phyloP scores from a whole-genome alignment of 1,140 invertebrate species.

The Apocrypta bakeri region DNA sequence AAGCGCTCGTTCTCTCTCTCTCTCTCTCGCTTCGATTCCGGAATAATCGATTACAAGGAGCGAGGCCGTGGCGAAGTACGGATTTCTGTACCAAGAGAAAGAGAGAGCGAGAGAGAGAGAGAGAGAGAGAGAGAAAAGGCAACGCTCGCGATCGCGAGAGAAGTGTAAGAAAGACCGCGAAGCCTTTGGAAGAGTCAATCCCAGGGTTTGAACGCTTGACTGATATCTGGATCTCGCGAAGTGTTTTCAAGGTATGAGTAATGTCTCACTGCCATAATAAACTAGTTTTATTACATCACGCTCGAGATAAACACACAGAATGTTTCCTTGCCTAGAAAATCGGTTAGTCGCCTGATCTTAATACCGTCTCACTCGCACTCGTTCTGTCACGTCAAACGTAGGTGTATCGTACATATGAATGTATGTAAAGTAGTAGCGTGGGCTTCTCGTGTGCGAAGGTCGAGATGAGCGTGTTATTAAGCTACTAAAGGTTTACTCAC shows the following conservation, averaged over 20 bases:
- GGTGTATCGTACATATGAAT: not conserved
- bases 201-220: not conserved
- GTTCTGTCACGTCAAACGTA: not conserved
- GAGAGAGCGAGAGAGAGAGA: not conserved
- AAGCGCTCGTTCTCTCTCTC: conserved; percentile 22
- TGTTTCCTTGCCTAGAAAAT: no score
- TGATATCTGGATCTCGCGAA: not conserved
- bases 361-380: not conserved
- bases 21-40: conserved; percentile 30
- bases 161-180: no score
- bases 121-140: no score
- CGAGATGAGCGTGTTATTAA: not conserved
- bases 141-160: no score
- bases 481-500: conserved; percentile 8
- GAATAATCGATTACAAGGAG: conserved; percentile 52
- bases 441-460: conserved; percentile 24
- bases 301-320: not conserved
- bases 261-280: not conserved
- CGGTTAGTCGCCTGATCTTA: not conserved
- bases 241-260: no score
- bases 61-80: conserved; percentile 43
- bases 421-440: conserved; percentile 41
- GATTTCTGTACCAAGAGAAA: conserved; percentile 35
- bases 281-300: not conserved
- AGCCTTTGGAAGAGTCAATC: conserved; percentile 17